A percentile compares a stretch with the other conserved stretches of the same genome.
Evolutionary conservation across 2,888 invertebrate species (phyloP).

Genomic region (Uropetala carovei): DNA sequence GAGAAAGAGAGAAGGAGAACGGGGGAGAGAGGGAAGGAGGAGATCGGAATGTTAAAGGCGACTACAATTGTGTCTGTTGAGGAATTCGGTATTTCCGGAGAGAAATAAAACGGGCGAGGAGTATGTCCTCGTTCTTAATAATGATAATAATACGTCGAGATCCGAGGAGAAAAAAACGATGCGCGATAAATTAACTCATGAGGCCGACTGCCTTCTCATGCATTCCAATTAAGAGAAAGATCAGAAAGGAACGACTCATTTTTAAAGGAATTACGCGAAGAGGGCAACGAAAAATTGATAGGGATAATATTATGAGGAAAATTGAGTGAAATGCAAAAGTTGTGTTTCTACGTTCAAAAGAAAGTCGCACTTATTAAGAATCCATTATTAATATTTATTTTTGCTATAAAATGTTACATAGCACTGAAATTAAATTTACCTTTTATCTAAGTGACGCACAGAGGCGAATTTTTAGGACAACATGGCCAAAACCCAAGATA

Average conservation of each 20-base stretch:
- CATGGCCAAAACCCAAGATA: too few relatives aligned
- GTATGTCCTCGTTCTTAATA: conserved; percentile 10
- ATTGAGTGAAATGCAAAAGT: too few relatives aligned
- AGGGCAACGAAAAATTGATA: not conserved
- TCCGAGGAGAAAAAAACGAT: not conserved
- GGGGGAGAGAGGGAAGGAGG: not conserved
- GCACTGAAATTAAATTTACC: too few relatives aligned
- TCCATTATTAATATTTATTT: too few relatives aligned
- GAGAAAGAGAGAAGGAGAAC: not conserved
- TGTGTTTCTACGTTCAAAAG: too few relatives aligned
- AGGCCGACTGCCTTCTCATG: conserved; percentile 4
- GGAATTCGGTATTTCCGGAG: conserved; percentile 35
- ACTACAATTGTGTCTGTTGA: conserved; percentile 29
- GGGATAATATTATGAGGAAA: too few relatives aligned
- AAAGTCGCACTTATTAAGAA: too few relatives aligned
- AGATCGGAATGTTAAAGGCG: conserved; percentile 33
- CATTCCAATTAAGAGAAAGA: conserved; percentile 33
- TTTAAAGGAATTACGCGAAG: not conserved
- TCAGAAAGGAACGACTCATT: conserved; percentile 7
- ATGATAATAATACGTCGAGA: not conserved
- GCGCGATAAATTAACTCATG: conserved; percentile 26
- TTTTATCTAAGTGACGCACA: too few relatives aligned
- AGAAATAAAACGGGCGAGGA: not conserved
- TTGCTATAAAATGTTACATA: too few relatives aligned
- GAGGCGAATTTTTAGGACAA: too few relatives aligned